Evolutionary conservation across 2,888 invertebrate genomes (phyloP).

Genomic region (Nephrotoma flavescens): DNA sequence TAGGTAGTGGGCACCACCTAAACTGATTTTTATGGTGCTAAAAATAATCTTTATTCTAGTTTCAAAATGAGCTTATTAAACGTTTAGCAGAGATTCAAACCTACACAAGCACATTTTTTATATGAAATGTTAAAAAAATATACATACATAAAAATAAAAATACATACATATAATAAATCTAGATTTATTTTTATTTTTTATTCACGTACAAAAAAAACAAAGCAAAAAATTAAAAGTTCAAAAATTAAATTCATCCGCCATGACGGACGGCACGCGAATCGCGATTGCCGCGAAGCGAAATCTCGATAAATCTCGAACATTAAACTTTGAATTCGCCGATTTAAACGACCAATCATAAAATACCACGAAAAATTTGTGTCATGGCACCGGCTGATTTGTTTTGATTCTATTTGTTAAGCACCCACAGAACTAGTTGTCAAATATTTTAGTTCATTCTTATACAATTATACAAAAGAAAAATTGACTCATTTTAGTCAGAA

Average conservation of each 20-base stretch:
- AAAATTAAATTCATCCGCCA: not conserved
- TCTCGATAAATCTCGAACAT: not conserved
- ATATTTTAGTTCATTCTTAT: not conserved
- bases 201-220: not conserved
- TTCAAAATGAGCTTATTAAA: too few relatives aligned
- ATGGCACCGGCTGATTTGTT: slow-evolving; percentile 4
- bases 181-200: too few relatives aligned
- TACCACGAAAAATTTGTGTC: slow-evolving; percentile 6
- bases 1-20: too few relatives aligned
- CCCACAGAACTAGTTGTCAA: not conserved
- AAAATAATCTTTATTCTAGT: too few relatives aligned
- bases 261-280: too few relatives aligned
- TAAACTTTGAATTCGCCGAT: not conserved
- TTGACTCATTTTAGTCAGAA: not conserved
- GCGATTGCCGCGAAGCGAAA: not conserved
- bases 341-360: slow-evolving; percentile 6
- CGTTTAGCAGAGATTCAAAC: too few relatives aligned
- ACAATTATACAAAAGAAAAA: not conserved
- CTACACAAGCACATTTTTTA: too few relatives aligned
- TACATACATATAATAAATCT: too few relatives aligned
- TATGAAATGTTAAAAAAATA: not conserved
- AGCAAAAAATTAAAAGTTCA: not conserved
- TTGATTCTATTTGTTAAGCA: not conserved
- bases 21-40: too few relatives aligned
- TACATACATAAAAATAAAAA: not conserved